Base-by-base conservation (phyloP, 1,140 invertebrate species). In the Procambarus virginalis region DNA sequence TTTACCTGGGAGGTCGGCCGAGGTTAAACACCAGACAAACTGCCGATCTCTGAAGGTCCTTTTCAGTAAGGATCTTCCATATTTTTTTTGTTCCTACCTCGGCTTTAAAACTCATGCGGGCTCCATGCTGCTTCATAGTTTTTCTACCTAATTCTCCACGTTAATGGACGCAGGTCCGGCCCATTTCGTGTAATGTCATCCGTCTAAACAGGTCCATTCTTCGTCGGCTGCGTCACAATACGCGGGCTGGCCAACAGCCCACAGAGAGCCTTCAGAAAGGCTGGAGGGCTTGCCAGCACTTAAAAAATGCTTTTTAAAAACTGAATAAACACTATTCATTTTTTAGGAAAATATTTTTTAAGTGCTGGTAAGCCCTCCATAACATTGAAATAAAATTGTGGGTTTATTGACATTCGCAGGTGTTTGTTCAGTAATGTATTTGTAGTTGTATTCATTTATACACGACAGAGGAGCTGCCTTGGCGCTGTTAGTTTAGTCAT, bases 101-200 rank as follows among this genome's bases (percentile, higher is more conserved):
- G 20, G 68, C 22, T 34, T 70, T 70, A 22, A 34, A 34, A 70
- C 68, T 22, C n/a, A 20, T 34, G 22, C 22, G 10, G n/a, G 4
- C 22, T 70, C n/a, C 22, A 70, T 70, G 6, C n/a, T 68, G 10
- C 64, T 20, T 20, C 64, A 17, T 68, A 22, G 68, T 70, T 17
- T 6, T 34, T 73, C n/a, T 73, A 34, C 2, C 68, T 73, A 73
- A 73, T 73, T 73, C 68, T 73, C 6, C 68, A 34, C 68, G n/a
- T 34, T 73, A 73, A 73, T 73, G 68, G 68, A n/a, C 0, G 5
- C 68, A 9, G 22, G 68, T 20, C 68, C 68, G 20, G 68, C 68
- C 68, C 68, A 73, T 73, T 73, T 34, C 68, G 68, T 73, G 68
- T 73, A 73, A 73, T 73, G 22, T 73, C 68, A 34, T 73, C 22